Evolutionary conservation across 2,888 invertebrate genomes (phyloP).

Genomic region (Eumacrocentrus americanus): DNA sequence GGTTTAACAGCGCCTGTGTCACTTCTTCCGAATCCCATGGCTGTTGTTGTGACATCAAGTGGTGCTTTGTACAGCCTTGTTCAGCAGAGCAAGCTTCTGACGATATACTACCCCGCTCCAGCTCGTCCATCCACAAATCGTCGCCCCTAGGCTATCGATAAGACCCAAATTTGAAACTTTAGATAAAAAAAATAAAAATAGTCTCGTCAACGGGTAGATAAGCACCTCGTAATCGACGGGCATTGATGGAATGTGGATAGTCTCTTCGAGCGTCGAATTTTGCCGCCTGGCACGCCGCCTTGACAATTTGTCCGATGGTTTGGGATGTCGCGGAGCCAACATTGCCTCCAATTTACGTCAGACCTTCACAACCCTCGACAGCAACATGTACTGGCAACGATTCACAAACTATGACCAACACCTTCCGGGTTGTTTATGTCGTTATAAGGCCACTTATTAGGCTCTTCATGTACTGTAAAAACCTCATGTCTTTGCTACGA

Average conservation of each 20-base stretch:
- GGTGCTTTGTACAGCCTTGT: slow-evolving; percentile 41
- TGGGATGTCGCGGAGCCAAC: slow-evolving; percentile 31
- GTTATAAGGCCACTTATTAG: not conserved
- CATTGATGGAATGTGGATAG: slow-evolving; percentile 26
- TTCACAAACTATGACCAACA: not conserved
- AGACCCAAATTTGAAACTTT: not conserved
- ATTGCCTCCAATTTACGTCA: not conserved
- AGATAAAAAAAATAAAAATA: not conserved
- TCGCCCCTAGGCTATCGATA: slow-evolving; percentile 38
- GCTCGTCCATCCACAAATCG: slow-evolving; percentile 48
- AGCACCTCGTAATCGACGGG: slow-evolving; percentile 37
- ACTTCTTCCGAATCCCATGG: slow-evolving; percentile 54
- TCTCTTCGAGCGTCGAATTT: slow-evolving; percentile 30
- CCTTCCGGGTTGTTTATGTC: not conserved
- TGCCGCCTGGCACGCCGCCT: slow-evolving; percentile 33
- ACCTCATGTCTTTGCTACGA: not conserved
- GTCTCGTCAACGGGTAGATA: not conserved
- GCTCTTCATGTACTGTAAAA: not conserved
- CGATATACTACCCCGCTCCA: slow-evolving; percentile 48
- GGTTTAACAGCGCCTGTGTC: slow-evolving; percentile 43
- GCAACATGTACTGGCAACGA: not conserved
- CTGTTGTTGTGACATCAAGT: slow-evolving; percentile 43
- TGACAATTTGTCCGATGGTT: slow-evolving; percentile 36
- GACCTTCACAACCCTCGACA: not conserved
- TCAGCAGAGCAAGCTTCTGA: slow-evolving; percentile 50